Evolutionary conservation across 2,797 vertebrate species (phyloP), one percentile per base, ranked within the genome.

Genomic region (Melanotaenia nigrans): DNA sequence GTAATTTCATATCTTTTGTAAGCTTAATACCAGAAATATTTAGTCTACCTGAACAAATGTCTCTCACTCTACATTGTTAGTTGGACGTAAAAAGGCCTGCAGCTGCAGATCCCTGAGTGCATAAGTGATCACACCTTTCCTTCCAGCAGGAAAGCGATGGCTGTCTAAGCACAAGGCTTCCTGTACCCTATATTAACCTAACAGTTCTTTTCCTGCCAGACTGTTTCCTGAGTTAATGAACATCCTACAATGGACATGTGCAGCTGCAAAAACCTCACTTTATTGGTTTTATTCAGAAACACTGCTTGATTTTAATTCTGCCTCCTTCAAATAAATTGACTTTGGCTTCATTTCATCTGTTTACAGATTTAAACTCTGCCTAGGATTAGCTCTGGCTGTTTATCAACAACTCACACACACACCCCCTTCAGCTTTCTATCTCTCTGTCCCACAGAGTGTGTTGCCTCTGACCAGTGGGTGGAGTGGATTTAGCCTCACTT

Each of bases 141-240:
- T 91, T 93, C 90, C 90, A 88, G 53, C 79, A 91, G 88, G 89
- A 91, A 93, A 82, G 82, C 77, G 57, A 49, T 82, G 75, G 84
- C 89, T 92, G 87, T 92, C 92, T 84, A 92, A 92, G 90, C 89
- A 92, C 72, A 68, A 63, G 71, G 66, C 83, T 92, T 92, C 90
- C 93, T 90, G 83, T 56, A 56, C 58, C 80, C 80, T 68, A 83
- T 88, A 88, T 92, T 84, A 92, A 84, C 83, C 84, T 81, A 62
- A 63, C 72, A 55, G 69, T 81, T 71, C 73, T 83, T 76, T 89
- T 87, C 89, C 87, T 90, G 87, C 68, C 87, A 78, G 65, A 63
- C 66, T 73, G 61, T 70, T 88, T 92, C 90, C 91, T 85, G 72
- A 72, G 79, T 69, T 84, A 87, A 88, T 90, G 79, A 85, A 69